Evolutionary conservation across 2,797 vertebrate genomes (phyloP).

Genomic region (Macropus fuliginosus): DNA sequence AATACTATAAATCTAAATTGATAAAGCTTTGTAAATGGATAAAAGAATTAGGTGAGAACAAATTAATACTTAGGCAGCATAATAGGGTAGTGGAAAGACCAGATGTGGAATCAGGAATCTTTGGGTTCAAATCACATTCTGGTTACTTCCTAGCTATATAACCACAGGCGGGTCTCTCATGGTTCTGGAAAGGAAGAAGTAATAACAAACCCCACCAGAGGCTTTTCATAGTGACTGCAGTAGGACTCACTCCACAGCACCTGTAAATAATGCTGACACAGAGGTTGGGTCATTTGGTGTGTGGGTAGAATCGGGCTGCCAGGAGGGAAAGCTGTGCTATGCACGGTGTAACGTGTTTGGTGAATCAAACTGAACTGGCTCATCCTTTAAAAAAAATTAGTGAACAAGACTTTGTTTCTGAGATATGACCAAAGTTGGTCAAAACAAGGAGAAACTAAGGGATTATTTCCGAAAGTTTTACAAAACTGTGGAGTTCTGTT

Average conservation of each 20-base stretch:
- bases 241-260: neutral
- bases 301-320: neutral
- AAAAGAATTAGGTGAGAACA: slow-evolving; percentile 57
- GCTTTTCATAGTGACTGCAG: neutral
- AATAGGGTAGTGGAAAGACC: neutral
- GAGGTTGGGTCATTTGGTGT: neutral
- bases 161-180: neutral
- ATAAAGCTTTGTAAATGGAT: slow-evolving; percentile 10
- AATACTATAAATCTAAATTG: slow-evolving; percentile 52
- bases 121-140: neutral
- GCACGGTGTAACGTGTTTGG: neutral
- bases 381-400: neutral
- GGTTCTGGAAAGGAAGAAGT: neutral
- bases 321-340: neutral
- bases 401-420: neutral
- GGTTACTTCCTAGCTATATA: neutral
- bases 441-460: neutral
- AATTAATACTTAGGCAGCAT: slow-evolving; percentile 32
- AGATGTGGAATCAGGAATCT: neutral
- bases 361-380: neutral
- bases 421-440: neutral
- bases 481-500: neutral
- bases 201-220: neutral
- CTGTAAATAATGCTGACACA: neutral
- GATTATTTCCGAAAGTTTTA: neutral